Evolutionary conservation across 2,888 invertebrate genomes (phyloP).

Genomic region (Cenopis cana): DNA sequence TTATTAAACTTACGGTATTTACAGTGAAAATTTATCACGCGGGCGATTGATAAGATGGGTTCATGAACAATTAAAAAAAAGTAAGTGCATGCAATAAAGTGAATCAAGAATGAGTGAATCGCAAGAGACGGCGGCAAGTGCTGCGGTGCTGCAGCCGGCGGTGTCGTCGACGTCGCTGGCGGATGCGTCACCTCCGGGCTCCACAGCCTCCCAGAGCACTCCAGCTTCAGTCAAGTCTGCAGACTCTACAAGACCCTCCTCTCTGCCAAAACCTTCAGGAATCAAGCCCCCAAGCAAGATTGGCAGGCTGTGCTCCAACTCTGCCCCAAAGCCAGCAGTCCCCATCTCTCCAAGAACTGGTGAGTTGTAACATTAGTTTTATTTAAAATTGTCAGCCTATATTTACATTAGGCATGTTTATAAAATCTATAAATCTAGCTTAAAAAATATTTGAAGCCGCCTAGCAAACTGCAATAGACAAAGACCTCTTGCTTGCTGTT

Average conservation of each 20-base stretch:
- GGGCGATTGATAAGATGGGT: constrained; percentile 49
- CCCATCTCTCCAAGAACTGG: constrained; percentile 85
- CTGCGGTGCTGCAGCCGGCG: constrained; percentile 57
- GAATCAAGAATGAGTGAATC: constrained; percentile 74
- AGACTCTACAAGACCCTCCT: constrained; percentile 68
- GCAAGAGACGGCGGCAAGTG: constrained; percentile 62
- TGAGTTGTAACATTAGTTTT: constrained; percentile 60
- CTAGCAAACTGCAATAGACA: constrained; percentile 78
- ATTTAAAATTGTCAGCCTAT: background rate
- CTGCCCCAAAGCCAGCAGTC: constrained; percentile 88
- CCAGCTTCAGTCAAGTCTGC: constrained; percentile 53
- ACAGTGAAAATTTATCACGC: constrained; percentile 39
- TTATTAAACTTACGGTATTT: constrained; percentile 39
- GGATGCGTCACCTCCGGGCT: constrained; percentile 65
- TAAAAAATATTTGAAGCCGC: background rate
- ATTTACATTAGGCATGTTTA: constrained; percentile 20
- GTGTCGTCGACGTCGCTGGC: constrained; percentile 69
- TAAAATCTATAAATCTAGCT: constrained; percentile 6
- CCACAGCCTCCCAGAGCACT: constrained; percentile 57
- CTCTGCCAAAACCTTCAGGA: constrained; percentile 85
- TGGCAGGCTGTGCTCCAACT: constrained; percentile 87
- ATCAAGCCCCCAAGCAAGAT: constrained; percentile 88
- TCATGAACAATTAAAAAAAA: constrained; percentile 47
- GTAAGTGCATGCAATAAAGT: constrained; percentile 57
- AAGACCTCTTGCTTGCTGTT: constrained; percentile 39